phyloP scores from a whole-genome alignment of 2,797 vertebrate species.

The Carcharodon carcharias region DNA sequence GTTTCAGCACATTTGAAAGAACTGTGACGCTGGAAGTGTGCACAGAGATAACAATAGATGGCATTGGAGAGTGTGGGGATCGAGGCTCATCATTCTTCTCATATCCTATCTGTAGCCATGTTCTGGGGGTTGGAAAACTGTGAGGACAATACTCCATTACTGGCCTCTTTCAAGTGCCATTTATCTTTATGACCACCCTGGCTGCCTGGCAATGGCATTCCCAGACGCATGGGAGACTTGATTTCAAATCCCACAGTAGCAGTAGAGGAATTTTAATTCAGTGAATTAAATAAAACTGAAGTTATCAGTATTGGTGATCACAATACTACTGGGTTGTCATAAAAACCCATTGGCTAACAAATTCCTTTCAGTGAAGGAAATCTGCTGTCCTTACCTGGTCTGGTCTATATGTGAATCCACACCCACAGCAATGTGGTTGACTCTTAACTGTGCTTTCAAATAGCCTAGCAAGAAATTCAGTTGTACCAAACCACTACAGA shows the following conservation, averaged over 20 bases:
- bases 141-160: not conserved
- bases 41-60: not conserved
- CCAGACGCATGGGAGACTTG: not conserved
- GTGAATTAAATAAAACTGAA: not conserved
- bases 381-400: not conserved
- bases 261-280: not conserved
- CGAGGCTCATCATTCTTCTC: not conserved
- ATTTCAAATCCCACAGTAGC: not conserved
- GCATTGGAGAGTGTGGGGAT: not conserved
- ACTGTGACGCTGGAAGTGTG: not conserved
- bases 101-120: not conserved
- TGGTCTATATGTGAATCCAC: not conserved
- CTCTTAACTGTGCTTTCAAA: not conserved
- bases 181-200: no score
- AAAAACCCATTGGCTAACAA: no score
- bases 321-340: not conserved
- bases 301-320: not conserved
- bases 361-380: not conserved
- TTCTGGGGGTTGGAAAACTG: not conserved
- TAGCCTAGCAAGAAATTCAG: not conserved
- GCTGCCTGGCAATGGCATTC: no score
- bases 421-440: not conserved
- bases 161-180: not conserved
- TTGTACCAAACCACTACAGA: not conserved
- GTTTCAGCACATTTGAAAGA: not conserved